Evolutionary conservation across 64 coral and sea anemone species (phyloP), one percentile per base, ranked within the genome.

Genomic region (Astreopora myriophthalma): DNA sequence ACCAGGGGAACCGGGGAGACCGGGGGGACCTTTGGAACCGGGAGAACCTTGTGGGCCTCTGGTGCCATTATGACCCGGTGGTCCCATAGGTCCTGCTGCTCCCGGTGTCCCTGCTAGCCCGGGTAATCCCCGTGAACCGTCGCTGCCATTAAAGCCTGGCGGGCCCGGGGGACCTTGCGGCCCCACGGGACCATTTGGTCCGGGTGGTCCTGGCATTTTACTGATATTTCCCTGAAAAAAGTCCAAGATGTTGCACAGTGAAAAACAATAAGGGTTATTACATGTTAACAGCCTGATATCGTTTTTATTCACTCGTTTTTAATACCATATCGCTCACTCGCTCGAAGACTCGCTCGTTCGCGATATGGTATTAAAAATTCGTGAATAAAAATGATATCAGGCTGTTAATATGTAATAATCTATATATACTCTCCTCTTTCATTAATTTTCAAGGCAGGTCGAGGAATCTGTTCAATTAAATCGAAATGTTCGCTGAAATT

Each of bases 131-230:
- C 14, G 0, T 25, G 14, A 25, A 9, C 52, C 79, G 10, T 64
- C 33, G 22, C 52, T 83, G 16, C 52, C 52, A 27, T 83, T 83
- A 8, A 26, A 83, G 31, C 52, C 79, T 22, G 52, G 79, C 23
- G 79, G 57, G 13, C 79, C 79, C 7, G 52, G 48, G 22, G 79
- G 79, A 3, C 52, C 79, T 17, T 23, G 79, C 1, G 55, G 31
- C 25, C 57, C 79, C 2, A 19, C 12, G 22, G 79, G 23, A 30
- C 57, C 79, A 36, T 20, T 81, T 5, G 1, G 2, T 52, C 52
- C 78, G 61, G 10, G 79, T 64, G 52, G 79, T 64, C 79, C 52
- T 0, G 79, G 32, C 22, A 83, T 63, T 83, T 83, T 83, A 22
- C 57, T 83, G 49, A 83, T 23, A 55, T 63, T 83, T 34, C 0